Percentiles rank a stretch among this genome's conserved stretches.
phyloP scores from a whole-genome alignment of 2,113 vertebrate species.

The Sminthopsis crassicaudata region DNA sequence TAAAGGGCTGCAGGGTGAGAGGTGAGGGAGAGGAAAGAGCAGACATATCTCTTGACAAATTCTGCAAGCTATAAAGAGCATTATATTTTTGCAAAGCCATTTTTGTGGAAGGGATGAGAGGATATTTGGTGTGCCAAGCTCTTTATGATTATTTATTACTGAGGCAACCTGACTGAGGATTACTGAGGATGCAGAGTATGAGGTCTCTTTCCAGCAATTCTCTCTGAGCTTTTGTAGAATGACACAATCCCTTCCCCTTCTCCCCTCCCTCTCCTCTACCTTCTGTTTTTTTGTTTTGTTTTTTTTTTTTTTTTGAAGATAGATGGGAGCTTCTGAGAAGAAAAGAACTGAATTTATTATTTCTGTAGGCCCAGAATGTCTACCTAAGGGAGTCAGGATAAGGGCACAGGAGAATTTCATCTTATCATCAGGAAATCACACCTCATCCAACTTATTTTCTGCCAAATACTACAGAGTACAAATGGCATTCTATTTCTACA shows the following conservation, averaged over 20 bases:
- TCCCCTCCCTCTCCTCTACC: background rate
- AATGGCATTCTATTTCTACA: background rate
- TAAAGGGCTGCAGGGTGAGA: background rate
- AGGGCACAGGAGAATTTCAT: background rate
- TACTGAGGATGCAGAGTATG: background rate
- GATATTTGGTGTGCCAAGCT: background rate
- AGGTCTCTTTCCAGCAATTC: background rate
- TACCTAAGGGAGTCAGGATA: background rate
- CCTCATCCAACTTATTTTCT: background rate
- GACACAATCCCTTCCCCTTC: background rate
- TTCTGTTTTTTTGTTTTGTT: background rate
- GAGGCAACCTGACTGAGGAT: background rate
- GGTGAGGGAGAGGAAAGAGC: background rate
- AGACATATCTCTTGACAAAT: background rate
- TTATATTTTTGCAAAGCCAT: background rate
- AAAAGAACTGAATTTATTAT: background rate
- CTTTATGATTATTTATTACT: background rate
- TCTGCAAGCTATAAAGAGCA: background rate
- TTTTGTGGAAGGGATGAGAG: background rate
- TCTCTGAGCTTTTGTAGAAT: background rate
- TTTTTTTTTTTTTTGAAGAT: background rate
- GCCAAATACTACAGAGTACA: background rate
- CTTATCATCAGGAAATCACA: background rate
- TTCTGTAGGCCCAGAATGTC: background rate
- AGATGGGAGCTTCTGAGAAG: background rate